Evolutionary conservation across 1,140 invertebrate species (phyloP).

Genomic region (Eueides isabella): DNA sequence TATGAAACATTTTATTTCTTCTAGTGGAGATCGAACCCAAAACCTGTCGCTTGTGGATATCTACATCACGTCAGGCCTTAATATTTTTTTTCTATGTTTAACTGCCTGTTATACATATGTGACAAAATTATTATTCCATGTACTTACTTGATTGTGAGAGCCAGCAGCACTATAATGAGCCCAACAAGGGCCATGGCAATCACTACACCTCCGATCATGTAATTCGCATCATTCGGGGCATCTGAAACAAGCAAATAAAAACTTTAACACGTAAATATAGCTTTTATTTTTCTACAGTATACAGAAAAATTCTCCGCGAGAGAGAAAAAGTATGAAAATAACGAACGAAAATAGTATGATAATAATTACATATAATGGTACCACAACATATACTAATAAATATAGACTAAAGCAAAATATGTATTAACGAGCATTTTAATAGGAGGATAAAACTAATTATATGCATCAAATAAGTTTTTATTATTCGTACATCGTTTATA

Average conservation of each 20-base stretch:
- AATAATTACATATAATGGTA: neutral
- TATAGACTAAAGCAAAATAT: too few relatives aligned
- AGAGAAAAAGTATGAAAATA: neutral
- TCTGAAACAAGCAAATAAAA: conserved; percentile 83
- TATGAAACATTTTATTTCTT: too few relatives aligned
- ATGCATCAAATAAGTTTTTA: neutral
- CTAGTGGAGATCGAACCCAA: too few relatives aligned
- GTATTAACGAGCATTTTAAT: neutral
- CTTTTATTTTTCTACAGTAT: neutral
- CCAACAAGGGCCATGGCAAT: conserved; percentile 90
- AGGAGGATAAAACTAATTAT: neutral
- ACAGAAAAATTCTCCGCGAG: neutral
- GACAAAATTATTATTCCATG: neutral
- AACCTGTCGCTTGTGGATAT: too few relatives aligned
- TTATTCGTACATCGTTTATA: neutral
- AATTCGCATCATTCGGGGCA: conserved; percentile 89
- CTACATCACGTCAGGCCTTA: too few relatives aligned
- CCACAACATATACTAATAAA: too few relatives aligned
- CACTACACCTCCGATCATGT: conserved; percentile 90
- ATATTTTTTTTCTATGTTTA: too few relatives aligned
- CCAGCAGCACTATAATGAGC: conserved; percentile 89
- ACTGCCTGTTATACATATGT: too few relatives aligned
- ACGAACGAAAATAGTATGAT: neutral
- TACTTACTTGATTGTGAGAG: conserved; percentile 89
- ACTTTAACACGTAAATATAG: neutral